These are phyloP conservation scores for Drosophila melanosoma DNA, from an alignment of 2,888 invertebrate genomes.

Conservation along the genomic window DNA sequence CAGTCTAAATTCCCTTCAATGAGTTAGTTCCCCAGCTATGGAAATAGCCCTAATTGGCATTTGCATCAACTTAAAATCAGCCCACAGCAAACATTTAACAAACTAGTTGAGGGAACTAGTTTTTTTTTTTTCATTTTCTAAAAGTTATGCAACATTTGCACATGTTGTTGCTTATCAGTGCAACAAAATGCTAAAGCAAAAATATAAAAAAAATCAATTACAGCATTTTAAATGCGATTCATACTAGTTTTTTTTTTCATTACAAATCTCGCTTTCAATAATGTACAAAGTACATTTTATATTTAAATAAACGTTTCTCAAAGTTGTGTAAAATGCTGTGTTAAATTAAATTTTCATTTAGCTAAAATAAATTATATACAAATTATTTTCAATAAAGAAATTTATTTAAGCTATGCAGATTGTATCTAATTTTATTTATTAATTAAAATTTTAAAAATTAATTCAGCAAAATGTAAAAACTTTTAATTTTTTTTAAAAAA, in stretches of 20 bases:
- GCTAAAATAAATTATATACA: background rate
- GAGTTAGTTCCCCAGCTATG: constrained; percentile 4
- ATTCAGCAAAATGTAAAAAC: background rate
- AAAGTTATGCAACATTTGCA: constrained; percentile 49
- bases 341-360: background rate
- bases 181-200: constrained; percentile 14
- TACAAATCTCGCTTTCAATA: background rate
- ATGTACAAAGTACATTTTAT: background rate
- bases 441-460: background rate
- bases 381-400: background rate
- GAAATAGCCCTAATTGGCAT: constrained; percentile 22
- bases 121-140: constrained; percentile 14
- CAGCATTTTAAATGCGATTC: constrained; percentile 15
- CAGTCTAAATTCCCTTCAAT: constrained; percentile 12
- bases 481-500: background rate
- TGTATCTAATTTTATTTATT: background rate
- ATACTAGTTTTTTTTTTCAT: background rate
- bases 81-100: constrained; percentile 19
- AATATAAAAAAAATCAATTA: constrained; percentile 20
- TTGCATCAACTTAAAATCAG: constrained; percentile 24
- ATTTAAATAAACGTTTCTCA: background rate
- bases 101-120: constrained; percentile 63
- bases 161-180: constrained; percentile 48
- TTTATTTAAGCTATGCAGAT: background rate
- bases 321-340: background rate